A percentile compares a stretch with the other conserved stretches of the same genome.
Conservation (phyloP, 2,113 vertebrate genomes). For the Gadus macrocephalus region DNA sequence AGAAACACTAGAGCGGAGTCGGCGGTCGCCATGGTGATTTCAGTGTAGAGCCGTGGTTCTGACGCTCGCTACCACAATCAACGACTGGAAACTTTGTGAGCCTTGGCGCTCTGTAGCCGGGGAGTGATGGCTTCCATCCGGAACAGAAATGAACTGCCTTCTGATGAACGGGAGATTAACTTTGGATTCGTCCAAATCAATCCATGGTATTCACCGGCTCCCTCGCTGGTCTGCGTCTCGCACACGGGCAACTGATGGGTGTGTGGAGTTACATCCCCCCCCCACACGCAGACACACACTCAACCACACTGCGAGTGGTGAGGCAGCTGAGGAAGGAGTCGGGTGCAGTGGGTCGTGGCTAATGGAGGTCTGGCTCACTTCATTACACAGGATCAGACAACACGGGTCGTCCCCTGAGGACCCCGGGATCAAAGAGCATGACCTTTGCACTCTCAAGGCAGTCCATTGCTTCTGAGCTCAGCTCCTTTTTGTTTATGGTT, state of each 20-base stretch:
- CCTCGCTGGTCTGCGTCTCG: background rate
- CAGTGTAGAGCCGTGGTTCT: slow-evolving; percentile 19
- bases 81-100: slow-evolving; percentile 39
- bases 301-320: slow-evolving; percentile 38
- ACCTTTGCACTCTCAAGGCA: slow-evolving; percentile 31
- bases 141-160: slow-evolving; percentile 25
- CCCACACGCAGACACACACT: slow-evolving; percentile 1
- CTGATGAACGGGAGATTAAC: slow-evolving; percentile 66
- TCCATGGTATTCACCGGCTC: slow-evolving; percentile 38
- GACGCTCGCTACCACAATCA: slow-evolving; percentile 21
- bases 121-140: slow-evolving; percentile 2
- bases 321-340: slow-evolving; percentile 62
- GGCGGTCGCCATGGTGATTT: slow-evolving; percentile 24
- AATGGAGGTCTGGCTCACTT: slow-evolving; percentile 61
- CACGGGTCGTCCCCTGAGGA: slow-evolving; percentile 50
- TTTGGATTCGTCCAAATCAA: slow-evolving; percentile 48
- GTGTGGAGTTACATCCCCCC: background rate
- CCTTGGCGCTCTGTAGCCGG: background rate
- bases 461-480: background rate
- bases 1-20: slow-evolving; percentile 16
- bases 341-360: slow-evolving; percentile 47
- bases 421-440: slow-evolving; percentile 55
- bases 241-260: background rate
- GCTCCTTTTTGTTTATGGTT: too few species aligned
- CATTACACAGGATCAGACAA: slow-evolving; percentile 69